phyloP scores from a whole-genome alignment of 2,888 invertebrate genomes.

The Caenorhabditis angaria region DNA sequence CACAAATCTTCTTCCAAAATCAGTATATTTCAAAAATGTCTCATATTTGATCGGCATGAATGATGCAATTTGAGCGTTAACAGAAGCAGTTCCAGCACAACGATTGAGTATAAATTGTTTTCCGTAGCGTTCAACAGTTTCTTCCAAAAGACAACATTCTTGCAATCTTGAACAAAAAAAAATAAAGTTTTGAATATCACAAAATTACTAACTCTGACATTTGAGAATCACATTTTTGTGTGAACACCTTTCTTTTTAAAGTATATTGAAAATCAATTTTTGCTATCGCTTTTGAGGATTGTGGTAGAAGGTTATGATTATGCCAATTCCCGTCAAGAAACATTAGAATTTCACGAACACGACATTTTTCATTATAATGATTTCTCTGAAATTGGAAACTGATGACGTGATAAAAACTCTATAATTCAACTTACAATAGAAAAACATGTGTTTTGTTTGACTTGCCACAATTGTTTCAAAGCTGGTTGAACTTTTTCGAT shows the following conservation, averaged over 20 bases:
- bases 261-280: not conserved
- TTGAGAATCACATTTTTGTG: not conserved
- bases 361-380: not conserved
- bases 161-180: not conserved
- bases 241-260: not conserved
- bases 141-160: not conserved
- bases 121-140: not conserved
- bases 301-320: not conserved
- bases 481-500: too few relatives aligned
- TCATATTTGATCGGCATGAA: not conserved
- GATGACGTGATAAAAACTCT: too few relatives aligned
- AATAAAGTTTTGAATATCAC: not conserved
- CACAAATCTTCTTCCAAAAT: not conserved
- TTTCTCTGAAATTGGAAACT: not conserved
- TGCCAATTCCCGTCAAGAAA: not conserved
- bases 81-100: not conserved
- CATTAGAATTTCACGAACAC: not conserved
- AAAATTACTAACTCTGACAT: not conserved
- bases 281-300: not conserved
- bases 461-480: too few relatives aligned
- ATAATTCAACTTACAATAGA: too few relatives aligned
- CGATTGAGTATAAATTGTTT: not conserved
- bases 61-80: not conserved
- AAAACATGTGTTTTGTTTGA: too few relatives aligned
- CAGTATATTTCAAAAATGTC: not conserved